These are phyloP conservation scores for Scytalopus superciliaris DNA, from an alignment of 2,113 vertebrate species.

Conservation along the genomic window DNA sequence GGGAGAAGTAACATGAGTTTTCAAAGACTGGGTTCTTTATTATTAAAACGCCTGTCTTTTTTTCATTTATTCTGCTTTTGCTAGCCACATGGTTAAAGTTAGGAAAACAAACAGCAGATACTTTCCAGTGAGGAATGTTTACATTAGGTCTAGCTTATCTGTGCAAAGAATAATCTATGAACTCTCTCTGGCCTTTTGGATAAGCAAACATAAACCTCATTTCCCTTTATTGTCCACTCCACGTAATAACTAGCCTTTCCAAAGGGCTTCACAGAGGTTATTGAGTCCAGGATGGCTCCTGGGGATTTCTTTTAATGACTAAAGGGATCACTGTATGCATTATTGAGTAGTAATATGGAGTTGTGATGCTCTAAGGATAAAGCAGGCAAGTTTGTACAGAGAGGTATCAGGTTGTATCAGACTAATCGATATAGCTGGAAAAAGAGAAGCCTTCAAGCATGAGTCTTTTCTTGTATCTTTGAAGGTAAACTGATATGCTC, in stretches of 20 bases:
- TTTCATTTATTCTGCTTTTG: slow-evolving; percentile 36
- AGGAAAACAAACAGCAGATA: slow-evolving; percentile 61
- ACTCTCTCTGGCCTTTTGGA: slow-evolving; percentile 57
- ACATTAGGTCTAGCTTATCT: slow-evolving; percentile 64
- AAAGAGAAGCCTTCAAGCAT: background rate
- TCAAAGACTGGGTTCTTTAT: background rate
- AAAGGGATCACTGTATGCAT: background rate
- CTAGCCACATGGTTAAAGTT: slow-evolving; percentile 54
- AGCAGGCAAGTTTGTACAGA: background rate
- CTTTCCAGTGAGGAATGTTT: slow-evolving; percentile 57
- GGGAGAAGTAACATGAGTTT: background rate
- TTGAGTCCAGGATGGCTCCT: slow-evolving; percentile 30
- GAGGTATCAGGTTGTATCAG: background rate
- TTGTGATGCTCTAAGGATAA: background rate
- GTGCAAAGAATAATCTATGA: slow-evolving; percentile 69
- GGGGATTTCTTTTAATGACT: slow-evolving; percentile 62
- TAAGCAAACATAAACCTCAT: slow-evolving; percentile 59
- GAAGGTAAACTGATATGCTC: background rate
- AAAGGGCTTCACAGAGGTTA: slow-evolving; percentile 44
- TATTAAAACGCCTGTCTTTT: background rate
- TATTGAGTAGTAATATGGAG: background rate
- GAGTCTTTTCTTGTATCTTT: background rate
- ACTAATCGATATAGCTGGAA: background rate
- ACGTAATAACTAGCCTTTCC: slow-evolving; percentile 44
- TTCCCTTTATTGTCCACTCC: slow-evolving; percentile 71